A percentile compares a stretch with the other conserved stretches of the same genome.
Evolutionary conservation across 2,113 vertebrate genomes (phyloP).

Genomic region (Candoia aspera): DNA sequence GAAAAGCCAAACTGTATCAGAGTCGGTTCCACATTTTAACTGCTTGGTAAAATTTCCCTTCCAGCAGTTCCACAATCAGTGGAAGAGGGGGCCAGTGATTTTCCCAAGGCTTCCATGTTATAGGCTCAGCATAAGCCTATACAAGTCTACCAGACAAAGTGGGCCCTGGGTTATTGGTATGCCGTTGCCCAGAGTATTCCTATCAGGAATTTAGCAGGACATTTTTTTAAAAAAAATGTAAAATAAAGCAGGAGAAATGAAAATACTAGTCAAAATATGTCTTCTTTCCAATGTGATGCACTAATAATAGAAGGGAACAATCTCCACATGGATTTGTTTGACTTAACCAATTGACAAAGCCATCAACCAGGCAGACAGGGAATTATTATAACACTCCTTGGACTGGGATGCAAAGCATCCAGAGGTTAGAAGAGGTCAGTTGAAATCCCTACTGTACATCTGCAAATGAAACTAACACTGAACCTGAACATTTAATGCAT

Average conservation of each 20-base stretch:
- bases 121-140: too few species aligned
- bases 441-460: neutral
- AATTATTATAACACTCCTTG: constrained; percentile 4
- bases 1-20: neutral
- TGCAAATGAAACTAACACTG: neutral
- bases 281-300: neutral
- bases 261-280: neutral
- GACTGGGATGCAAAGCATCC: neutral
- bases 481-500: constrained; percentile 25
- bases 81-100: too few species aligned
- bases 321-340: neutral
- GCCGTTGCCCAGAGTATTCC: neutral
- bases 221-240: neutral
- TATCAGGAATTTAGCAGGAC: neutral
- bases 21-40: neutral
- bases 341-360: constrained; percentile 11
- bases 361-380: neutral
- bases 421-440: neutral
- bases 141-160: neutral
- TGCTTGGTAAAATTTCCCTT: neutral
- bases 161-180: neutral
- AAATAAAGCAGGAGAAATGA: neutral
- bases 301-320: constrained; percentile 5
- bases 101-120: too few species aligned
- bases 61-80: neutral